phyloP scores from a whole-genome alignment of 2,888 invertebrate species.

The Heliothis peltigera region DNA sequence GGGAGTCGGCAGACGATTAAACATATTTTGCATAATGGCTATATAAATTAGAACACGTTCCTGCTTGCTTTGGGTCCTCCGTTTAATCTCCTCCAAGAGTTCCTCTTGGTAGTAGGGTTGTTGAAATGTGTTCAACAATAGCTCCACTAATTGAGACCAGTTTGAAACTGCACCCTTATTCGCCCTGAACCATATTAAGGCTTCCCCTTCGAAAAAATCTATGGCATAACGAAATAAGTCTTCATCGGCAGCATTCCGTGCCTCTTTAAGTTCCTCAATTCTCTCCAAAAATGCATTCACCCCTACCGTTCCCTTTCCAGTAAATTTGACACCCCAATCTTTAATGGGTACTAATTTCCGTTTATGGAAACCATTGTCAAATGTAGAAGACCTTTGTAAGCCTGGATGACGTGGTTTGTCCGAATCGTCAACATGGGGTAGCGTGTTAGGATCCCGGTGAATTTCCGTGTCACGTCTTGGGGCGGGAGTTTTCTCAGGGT shows the following conservation, averaged over 20 bases:
- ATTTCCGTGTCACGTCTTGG: neutral
- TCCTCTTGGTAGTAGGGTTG: conserved; percentile 13
- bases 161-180: conserved; percentile 10
- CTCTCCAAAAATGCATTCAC: conserved; percentile 12
- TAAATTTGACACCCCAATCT: conserved; percentile 15
- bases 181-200: conserved; percentile 37
- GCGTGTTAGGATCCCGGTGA: neutral
- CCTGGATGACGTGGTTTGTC: neutral
- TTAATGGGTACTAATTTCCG: conserved; percentile 8
- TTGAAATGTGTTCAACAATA: conserved; percentile 7
- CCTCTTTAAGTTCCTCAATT: conserved; percentile 18
- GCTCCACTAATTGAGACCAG: conserved; percentile 9
- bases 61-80: too few species aligned
- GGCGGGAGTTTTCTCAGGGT: neutral
- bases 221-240: conserved; percentile 23
- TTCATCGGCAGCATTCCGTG: conserved; percentile 13
- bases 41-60: neutral
- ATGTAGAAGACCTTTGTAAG: conserved; percentile 13
- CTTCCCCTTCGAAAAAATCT: conserved; percentile 38
- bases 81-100: conserved; percentile 20
- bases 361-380: conserved; percentile 11
- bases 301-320: neutral
- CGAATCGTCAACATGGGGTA: too few species aligned
- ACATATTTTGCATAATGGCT: conserved; percentile 30
- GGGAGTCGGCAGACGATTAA: conserved; percentile 13